phyloP scores from a whole-genome alignment of 2,797 vertebrate genomes.

The Coregonus sp. region DNA sequence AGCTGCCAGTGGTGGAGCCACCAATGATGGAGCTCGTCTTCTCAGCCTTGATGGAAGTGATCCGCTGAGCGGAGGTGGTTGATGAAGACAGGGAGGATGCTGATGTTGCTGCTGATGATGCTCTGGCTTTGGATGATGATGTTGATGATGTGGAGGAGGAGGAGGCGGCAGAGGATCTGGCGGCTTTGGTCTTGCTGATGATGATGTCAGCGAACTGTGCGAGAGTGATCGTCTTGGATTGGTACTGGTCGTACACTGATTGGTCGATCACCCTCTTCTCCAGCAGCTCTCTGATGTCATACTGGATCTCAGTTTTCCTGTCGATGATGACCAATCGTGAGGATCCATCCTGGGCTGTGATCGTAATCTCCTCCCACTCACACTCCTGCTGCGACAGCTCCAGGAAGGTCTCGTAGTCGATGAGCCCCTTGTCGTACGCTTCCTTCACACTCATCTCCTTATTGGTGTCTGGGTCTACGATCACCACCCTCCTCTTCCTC shows the following conservation, averaged over 20 bases:
- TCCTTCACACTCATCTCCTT: slow-evolving; percentile 94
- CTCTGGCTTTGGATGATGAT: slow-evolving; percentile 8
- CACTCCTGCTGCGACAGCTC: slow-evolving; percentile 92
- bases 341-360: slow-evolving; percentile 84
- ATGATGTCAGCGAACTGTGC: slow-evolving; percentile 86
- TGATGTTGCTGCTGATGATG: slow-evolving; percentile 28
- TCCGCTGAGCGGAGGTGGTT: slow-evolving; percentile 50
- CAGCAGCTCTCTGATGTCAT: slow-evolving; percentile 82
- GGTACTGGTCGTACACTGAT: slow-evolving; percentile 81
- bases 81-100: slow-evolving; percentile 31
- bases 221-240: slow-evolving; percentile 79
- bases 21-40: slow-evolving; percentile 60
- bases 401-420: slow-evolving; percentile 87
- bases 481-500: slow-evolving; percentile 91
- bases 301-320: slow-evolving; percentile 83
- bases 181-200: slow-evolving; percentile 69
- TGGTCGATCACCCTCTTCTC: slow-evolving; percentile 78
- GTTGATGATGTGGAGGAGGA: background rate
- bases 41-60: slow-evolving; percentile 63
- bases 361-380: slow-evolving; percentile 97
- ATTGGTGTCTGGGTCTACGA: slow-evolving; percentile 92
- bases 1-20: slow-evolving; percentile 43
- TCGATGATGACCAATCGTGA: slow-evolving; percentile 82
- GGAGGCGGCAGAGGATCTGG: background rate
- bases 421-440: slow-evolving; percentile 89